Percentiles rank a stretch among this genome's conserved stretches.
phyloP scores from a whole-genome alignment of 2,888 invertebrate species.

The Cryptocheilus praepositus region DNA sequence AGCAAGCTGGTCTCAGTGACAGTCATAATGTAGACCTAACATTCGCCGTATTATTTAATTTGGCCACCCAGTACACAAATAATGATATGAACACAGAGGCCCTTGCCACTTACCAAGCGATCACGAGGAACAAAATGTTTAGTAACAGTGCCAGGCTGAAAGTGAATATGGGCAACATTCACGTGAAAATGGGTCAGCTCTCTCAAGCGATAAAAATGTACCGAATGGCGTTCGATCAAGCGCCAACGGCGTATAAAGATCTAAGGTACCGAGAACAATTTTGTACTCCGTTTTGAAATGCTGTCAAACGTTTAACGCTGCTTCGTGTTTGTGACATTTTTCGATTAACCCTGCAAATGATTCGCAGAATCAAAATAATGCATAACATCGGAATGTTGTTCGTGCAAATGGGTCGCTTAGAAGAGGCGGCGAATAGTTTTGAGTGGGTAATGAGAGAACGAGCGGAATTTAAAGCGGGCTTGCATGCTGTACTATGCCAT shows the following conservation, averaged over 20 bases:
- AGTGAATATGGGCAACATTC: constrained; percentile 99
- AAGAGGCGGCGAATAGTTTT: constrained; percentile 96
- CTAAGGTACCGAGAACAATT: constrained; percentile 79
- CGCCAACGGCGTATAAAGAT: constrained; percentile 94
- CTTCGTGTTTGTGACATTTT: neutral
- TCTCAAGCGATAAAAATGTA: constrained; percentile 98
- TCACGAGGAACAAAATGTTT: constrained; percentile 95
- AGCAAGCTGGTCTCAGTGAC: constrained; percentile 92
- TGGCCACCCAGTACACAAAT: constrained; percentile 95
- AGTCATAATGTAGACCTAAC: constrained; percentile 96
- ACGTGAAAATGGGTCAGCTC: constrained; percentile 94
- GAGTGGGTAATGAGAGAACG: constrained; percentile 99
- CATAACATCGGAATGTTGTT: constrained; percentile 97
- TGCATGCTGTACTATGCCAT: constrained; percentile 92
- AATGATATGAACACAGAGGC: constrained; percentile 98
- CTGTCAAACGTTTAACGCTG: neutral
- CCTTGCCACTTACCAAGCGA: constrained; percentile 94
- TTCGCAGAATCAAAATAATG: constrained; percentile 92
- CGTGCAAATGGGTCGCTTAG: constrained; percentile 96
- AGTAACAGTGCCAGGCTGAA: constrained; percentile 94
- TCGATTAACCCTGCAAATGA: constrained; percentile 31
- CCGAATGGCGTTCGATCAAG: constrained; percentile 98
- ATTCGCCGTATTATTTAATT: constrained; percentile 95
- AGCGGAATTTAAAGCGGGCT: constrained; percentile 89
- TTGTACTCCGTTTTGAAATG: neutral